phyloP scores from a whole-genome alignment of 1,140 invertebrate species.

The Cepaea nemoralis region DNA sequence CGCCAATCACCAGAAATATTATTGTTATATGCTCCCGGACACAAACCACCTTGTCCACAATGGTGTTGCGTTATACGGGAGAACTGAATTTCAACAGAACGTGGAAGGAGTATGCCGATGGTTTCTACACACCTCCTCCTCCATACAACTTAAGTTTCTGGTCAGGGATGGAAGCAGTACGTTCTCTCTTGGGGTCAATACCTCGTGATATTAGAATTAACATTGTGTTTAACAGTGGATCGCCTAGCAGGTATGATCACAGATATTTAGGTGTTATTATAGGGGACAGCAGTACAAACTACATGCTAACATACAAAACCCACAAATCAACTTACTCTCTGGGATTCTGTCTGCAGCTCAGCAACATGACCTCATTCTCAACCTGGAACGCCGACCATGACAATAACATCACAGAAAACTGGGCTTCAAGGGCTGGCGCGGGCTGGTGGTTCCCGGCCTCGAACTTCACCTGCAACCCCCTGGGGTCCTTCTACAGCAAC shows the following conservation, averaged over 20 bases:
- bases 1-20: neutral
- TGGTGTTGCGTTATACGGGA: neutral
- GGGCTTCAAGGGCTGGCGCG: neutral
- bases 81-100: neutral
- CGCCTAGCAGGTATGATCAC: neutral
- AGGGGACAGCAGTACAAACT: neutral
- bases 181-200: neutral
- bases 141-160: neutral
- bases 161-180: neutral
- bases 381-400: slow-evolving; percentile 6
- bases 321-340: neutral
- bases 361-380: neutral
- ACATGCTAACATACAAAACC: neutral
- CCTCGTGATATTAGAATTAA: neutral
- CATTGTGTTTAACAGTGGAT: neutral
- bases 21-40: neutral
- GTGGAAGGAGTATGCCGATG: neutral
- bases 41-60: neutral
- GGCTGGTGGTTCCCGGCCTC: neutral
- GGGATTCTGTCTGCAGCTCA: neutral
- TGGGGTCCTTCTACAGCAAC: neutral
- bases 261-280: neutral
- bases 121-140: neutral
- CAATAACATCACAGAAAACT: neutral
- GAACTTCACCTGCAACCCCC: neutral